A percentile compares a stretch with the other conserved stretches of the same genome.
Evolutionary conservation across 2,797 vertebrate genomes (phyloP).

Genomic region (Neosilurus hyrtlii): DNA sequence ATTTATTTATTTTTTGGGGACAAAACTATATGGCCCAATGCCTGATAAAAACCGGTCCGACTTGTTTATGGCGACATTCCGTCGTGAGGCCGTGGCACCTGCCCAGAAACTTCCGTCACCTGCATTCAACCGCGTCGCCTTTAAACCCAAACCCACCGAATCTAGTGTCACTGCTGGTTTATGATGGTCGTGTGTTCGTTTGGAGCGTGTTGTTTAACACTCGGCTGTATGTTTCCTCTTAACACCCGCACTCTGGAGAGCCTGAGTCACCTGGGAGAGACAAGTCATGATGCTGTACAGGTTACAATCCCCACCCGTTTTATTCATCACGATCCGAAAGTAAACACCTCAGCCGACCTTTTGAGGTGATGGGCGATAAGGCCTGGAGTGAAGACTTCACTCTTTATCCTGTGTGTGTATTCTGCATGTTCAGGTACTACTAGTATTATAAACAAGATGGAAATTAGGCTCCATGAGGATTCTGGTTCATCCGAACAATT

Average conservation of each 20-base stretch:
- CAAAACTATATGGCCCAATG: background rate
- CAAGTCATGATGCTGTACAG: background rate
- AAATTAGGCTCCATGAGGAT: no score
- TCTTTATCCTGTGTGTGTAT: background rate
- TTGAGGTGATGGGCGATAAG: no score
- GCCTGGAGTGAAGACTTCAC: background rate
- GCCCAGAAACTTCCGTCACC: slow-evolving; percentile 21
- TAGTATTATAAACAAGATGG: background rate
- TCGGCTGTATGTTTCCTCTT: background rate
- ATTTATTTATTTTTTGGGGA: no score
- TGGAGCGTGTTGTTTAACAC: background rate
- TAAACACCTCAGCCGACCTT: no score
- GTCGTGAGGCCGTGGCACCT: slow-evolving; percentile 38
- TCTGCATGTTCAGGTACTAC: background rate
- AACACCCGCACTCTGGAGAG: no score
- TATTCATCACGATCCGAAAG: background rate
- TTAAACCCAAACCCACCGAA: background rate
- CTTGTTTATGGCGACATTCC: slow-evolving; percentile 29
- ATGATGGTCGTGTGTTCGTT: no score
- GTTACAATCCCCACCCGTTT: background rate
- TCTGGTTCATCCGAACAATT: no score
- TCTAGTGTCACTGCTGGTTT: background rate
- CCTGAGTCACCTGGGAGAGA: background rate
- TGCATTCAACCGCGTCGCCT: background rate
- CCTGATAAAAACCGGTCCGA: slow-evolving; percentile 29